Evolutionary conservation across 2,888 invertebrate species (phyloP).

Genomic region (Phrixothrix hirtus): DNA sequence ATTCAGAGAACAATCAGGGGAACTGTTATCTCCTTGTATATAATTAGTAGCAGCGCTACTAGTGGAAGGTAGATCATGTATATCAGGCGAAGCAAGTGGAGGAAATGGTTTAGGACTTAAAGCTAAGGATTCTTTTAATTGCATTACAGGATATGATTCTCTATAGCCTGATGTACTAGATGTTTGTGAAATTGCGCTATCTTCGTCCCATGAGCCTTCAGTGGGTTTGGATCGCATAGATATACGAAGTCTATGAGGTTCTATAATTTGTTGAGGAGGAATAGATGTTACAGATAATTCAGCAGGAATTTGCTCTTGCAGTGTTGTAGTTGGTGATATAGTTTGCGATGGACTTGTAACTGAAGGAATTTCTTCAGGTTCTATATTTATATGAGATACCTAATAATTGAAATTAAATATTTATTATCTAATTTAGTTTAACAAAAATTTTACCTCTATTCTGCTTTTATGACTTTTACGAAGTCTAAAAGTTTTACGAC

Average conservation of each 20-base stretch:
- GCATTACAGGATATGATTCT: constrained; percentile 63
- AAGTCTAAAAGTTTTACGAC: constrained; percentile 89
- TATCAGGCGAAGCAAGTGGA: constrained; percentile 67
- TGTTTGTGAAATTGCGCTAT: constrained; percentile 73
- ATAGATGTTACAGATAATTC: constrained; percentile 41
- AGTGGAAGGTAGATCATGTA: constrained; percentile 61
- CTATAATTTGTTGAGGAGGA: constrained; percentile 36
- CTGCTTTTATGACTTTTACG: constrained; percentile 75
- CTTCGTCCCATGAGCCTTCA: constrained; percentile 81
- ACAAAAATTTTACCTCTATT: constrained; percentile 63
- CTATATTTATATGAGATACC: constrained; percentile 25
- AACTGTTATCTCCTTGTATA: constrained; percentile 60
- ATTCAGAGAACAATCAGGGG: constrained; percentile 66
- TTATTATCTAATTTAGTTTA: background rate
- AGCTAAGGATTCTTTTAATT: constrained; percentile 51
- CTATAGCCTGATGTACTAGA: constrained; percentile 86
- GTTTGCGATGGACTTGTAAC: constrained; percentile 20
- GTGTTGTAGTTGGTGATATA: constrained; percentile 31
- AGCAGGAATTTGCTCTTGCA: constrained; percentile 32
- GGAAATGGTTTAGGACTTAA: constrained; percentile 56
- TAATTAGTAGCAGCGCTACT: constrained; percentile 59
- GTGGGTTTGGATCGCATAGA: constrained; percentile 53
- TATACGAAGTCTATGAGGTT: constrained; percentile 51
- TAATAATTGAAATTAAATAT: background rate
- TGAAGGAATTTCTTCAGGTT: constrained; percentile 24